Percentiles rank a stretch among this genome's conserved stretches.
phyloP scores from a whole-genome alignment of 23 tunicate species.

The Ascidia mentula region DNA sequence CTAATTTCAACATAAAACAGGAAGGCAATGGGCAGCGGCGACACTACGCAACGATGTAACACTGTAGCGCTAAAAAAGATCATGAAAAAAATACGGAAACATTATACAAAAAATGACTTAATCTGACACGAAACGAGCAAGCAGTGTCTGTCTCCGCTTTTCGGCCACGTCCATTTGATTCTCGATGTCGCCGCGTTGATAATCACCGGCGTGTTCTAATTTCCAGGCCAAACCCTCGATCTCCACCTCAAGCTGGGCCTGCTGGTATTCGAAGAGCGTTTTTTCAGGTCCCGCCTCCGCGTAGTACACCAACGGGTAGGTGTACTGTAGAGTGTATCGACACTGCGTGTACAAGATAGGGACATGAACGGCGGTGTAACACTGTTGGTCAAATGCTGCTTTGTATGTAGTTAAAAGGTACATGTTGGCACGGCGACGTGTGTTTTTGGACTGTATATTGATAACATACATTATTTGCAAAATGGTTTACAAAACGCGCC shows the following conservation, averaged over 20 bases:
- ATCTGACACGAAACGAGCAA: conserved; percentile 32
- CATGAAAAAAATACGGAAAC: background rate
- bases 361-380: no score
- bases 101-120: background rate
- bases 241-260: conserved; percentile 91
- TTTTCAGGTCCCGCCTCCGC: conserved; percentile 76
- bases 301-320: conserved; percentile 89
- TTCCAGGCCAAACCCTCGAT: conserved; percentile 93
- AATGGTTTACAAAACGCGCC: no score
- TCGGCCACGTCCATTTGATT: conserved; percentile 87
- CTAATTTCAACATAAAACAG: no score
- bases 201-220: conserved; percentile 66
- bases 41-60: no score
- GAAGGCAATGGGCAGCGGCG: no score
- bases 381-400: no score
- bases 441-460: no score
- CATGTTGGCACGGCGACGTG: no score
- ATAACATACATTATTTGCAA: no score
- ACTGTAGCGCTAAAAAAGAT: background rate
- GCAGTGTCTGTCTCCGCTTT: conserved; percentile 67
- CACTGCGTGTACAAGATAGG: conserved; percentile 35
- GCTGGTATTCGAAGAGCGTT: conserved; percentile 88
- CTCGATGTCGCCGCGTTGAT: conserved; percentile 72
- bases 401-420: no score
- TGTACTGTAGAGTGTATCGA: conserved; percentile 83